phyloP scores from a whole-genome alignment of 2,888 invertebrate species.

The Cybosia mesomella region DNA sequence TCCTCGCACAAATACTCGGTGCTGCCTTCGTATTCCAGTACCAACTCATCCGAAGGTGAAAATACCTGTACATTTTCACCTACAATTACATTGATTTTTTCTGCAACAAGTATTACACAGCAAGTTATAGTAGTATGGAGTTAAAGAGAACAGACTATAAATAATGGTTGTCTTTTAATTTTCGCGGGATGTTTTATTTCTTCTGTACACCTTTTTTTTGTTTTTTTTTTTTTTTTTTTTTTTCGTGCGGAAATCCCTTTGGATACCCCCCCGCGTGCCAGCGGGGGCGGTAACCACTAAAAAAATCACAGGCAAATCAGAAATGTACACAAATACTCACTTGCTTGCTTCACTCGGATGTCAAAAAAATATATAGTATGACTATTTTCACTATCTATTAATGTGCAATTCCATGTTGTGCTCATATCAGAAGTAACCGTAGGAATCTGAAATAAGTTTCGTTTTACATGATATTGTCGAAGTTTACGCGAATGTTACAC shows the following conservation, averaged over 20 bases:
- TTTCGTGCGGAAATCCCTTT: too few species aligned
- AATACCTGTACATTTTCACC: neutral
- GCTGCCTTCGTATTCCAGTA: neutral
- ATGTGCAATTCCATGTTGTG: neutral
- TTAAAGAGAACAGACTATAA: neutral
- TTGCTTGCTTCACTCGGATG: neutral
- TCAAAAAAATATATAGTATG: neutral
- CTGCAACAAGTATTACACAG: neutral
- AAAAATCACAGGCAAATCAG: too few species aligned
- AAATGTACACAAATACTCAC: neutral
- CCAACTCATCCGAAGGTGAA: neutral
- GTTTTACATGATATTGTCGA: too few species aligned
- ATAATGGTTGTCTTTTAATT: too few species aligned
- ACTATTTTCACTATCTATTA: neutral
- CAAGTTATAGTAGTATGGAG: neutral
- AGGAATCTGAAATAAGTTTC: slow-evolving; percentile 3
- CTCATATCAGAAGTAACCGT: neutral
- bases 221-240: too few species aligned
- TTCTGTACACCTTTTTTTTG: too few species aligned
- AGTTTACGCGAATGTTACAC: too few species aligned
- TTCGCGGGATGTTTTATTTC: too few species aligned
- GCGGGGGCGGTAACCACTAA: too few species aligned
- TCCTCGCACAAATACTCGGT: slow-evolving; percentile 3
- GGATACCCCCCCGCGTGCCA: too few species aligned
- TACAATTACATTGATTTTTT: neutral